These are phyloP conservation scores for Lydus trimaculatus DNA, from an alignment of 2,888 invertebrate genomes.

Conservation along the genomic window DNA sequence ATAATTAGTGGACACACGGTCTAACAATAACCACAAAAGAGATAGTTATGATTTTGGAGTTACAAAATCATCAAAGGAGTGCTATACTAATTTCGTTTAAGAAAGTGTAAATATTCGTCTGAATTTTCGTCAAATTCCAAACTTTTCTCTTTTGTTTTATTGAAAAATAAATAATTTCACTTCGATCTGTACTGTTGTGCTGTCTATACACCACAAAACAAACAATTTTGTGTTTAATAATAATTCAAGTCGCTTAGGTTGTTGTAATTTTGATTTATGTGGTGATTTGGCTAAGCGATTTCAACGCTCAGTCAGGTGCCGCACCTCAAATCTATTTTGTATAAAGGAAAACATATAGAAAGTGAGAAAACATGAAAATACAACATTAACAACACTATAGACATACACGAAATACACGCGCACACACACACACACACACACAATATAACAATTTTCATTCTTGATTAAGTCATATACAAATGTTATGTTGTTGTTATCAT, in stretches of 20 bases:
- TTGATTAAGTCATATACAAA: not conserved
- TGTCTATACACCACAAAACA: not conserved
- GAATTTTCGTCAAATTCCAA: not conserved
- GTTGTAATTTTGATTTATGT: not conserved
- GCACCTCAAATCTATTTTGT: not conserved
- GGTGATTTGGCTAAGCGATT: not conserved
- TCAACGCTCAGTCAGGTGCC: not conserved
- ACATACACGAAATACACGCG: too few species aligned
- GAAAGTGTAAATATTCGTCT: not conserved
- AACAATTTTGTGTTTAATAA: not conserved
- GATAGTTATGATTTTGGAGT: too few species aligned
- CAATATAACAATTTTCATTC: not conserved
- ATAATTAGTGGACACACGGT: not conserved
- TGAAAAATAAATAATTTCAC: not conserved
- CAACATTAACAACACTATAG: not conserved
- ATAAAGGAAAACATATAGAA: not conserved
- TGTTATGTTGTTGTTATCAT: not conserved
- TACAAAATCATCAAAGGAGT: too few species aligned
- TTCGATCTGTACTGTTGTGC: not conserved
- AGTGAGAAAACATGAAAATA: not conserved
- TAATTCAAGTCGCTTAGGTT: not conserved
- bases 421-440: too few species aligned
- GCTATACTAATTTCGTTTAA: not conserved
- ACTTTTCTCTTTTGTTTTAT: not conserved
- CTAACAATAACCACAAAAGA: too few species aligned